phyloP scores from a whole-genome alignment of 2,797 vertebrate genomes.

The Telmatherina bonti region DNA sequence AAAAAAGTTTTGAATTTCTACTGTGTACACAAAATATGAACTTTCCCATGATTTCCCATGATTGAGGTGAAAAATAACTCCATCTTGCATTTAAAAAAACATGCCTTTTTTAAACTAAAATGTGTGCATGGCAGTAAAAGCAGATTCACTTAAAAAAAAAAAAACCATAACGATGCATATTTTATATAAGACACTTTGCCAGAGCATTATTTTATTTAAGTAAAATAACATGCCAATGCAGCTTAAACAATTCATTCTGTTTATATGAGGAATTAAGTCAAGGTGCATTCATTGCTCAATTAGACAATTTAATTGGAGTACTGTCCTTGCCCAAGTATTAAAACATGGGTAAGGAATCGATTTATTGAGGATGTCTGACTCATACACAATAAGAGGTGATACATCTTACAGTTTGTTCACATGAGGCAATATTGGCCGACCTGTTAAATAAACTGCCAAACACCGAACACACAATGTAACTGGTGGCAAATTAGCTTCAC shows the following conservation, averaged over 20 bases:
- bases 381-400: neutral
- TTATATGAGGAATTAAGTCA: neutral
- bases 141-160: neutral
- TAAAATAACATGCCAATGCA: neutral
- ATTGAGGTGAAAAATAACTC: neutral
- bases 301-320: neutral
- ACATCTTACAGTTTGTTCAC: neutral
- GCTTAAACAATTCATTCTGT: neutral
- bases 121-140: constrained; percentile 5
- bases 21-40: neutral
- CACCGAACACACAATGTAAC: too few species aligned
- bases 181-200: neutral
- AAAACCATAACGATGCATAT: neutral
- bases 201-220: neutral
- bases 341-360: neutral
- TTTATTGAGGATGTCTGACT: neutral
- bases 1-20: neutral
- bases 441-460: too few species aligned
- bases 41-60: neutral
- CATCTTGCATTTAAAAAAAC: constrained; percentile 7
- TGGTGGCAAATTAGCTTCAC: too few species aligned
- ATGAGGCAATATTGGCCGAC: too few species aligned
- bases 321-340: neutral
- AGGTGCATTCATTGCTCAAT: neutral
- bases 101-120: constrained; percentile 10